phyloP scores from a whole-genome alignment of 2,888 invertebrate genomes.

The Microdon myrmicae region DNA sequence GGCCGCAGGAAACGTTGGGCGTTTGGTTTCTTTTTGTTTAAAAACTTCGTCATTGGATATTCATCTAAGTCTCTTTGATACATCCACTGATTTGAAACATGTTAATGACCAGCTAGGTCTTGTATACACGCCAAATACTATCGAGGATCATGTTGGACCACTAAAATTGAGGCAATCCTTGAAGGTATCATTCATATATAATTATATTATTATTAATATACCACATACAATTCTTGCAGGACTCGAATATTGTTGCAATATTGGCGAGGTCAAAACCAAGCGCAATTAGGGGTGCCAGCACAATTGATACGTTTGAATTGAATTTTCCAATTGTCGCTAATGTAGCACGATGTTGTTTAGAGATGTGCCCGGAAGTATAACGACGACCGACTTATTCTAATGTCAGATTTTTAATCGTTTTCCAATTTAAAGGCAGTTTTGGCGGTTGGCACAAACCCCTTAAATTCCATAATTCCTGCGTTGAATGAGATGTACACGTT shows the following conservation, averaged over 20 bases:
- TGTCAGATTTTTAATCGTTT: not conserved
- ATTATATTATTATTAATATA: not conserved
- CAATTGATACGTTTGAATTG: slow-evolving; percentile 28
- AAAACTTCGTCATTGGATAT: slow-evolving; percentile 34
- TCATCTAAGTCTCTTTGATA: slow-evolving; percentile 38
- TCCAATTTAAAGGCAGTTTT: slow-evolving; percentile 37
- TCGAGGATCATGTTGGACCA: slow-evolving; percentile 35
- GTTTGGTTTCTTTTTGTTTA: slow-evolving; percentile 40
- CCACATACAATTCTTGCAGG: slow-evolving; percentile 10
- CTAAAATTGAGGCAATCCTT: slow-evolving; percentile 38
- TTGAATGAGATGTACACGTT: slow-evolving; percentile 41
- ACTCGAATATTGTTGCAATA: slow-evolving; percentile 37
- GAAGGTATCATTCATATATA: slow-evolving; percentile 21
- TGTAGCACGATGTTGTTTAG: slow-evolving; percentile 48
- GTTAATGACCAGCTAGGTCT: slow-evolving; percentile 33
- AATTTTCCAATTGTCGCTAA: slow-evolving; percentile 48
- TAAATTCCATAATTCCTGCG: slow-evolving; percentile 46
- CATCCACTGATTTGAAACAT: slow-evolving; percentile 22
- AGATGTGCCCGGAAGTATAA: slow-evolving; percentile 49
- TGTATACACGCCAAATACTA: slow-evolving; percentile 31
- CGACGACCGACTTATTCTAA: not conserved
- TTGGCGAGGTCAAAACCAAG: slow-evolving; percentile 23
- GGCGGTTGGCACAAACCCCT: slow-evolving; percentile 46
- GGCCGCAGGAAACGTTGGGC: slow-evolving; percentile 46
- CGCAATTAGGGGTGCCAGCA: not conserved